Evolutionary conservation across 2,888 invertebrate species (phyloP).

Genomic region (Archips crataeganus): DNA sequence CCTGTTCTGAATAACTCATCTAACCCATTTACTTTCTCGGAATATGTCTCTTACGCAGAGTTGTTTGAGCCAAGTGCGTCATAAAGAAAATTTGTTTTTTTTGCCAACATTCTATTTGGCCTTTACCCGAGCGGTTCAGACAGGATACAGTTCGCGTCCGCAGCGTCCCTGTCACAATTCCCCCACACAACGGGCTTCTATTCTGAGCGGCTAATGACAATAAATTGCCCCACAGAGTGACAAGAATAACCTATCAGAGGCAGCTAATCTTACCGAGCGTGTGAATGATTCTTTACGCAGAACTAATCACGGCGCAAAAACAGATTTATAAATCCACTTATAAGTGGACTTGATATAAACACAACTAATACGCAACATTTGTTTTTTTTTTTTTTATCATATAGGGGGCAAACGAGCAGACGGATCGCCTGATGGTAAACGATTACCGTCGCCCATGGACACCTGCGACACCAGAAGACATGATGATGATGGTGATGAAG

Average conservation of each 20-base stretch:
- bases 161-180: conserved; percentile 58
- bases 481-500: no score
- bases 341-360: not conserved
- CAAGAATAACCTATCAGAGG: conserved; percentile 67
- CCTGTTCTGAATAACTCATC: conserved; percentile 30
- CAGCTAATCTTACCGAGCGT: conserved; percentile 59
- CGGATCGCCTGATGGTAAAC: no score
- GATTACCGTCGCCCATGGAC: no score
- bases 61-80: conserved; percentile 60
- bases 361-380: not conserved
- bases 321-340: conserved; percentile 9
- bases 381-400: no score
- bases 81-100: conserved; percentile 47
- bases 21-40: conserved; percentile 19
- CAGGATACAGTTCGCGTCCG: conserved; percentile 55
- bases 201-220: conserved; percentile 62
- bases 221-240: conserved; percentile 69
- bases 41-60: conserved; percentile 28
- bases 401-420: no score
- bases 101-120: conserved; percentile 46
- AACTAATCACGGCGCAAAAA: conserved; percentile 37
- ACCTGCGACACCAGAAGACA: no score
- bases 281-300: conserved; percentile 44
- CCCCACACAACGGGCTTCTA: conserved; percentile 38
- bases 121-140: conserved; percentile 37